Evolutionary conservation across 2,888 invertebrate genomes (phyloP).

Genomic region (Portevinia maculata): DNA sequence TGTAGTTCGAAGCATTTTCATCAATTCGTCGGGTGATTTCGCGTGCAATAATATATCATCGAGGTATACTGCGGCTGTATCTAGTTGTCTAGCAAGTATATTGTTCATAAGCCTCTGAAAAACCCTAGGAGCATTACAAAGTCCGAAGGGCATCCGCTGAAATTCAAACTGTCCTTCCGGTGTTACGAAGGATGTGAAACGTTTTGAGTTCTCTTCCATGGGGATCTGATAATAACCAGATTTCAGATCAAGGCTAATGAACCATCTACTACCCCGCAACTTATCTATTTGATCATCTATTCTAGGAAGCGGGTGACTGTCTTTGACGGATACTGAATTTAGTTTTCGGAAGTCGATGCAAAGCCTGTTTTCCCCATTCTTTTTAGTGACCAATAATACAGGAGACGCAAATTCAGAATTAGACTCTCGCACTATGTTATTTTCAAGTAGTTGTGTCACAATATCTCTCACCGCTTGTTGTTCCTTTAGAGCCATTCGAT

Average conservation of each 20-base stretch:
- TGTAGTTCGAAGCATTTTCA: conserved; percentile 7
- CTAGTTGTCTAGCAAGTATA: too few relatives aligned
- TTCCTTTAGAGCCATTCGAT: conserved; percentile 75
- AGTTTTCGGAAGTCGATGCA: too few relatives aligned
- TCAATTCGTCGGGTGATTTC: conserved; percentile 75
- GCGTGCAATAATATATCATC: too few relatives aligned
- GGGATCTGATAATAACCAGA: conserved; percentile 70
- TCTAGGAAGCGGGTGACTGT: too few relatives aligned
- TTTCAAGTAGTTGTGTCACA: too few relatives aligned
- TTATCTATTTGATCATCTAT: too few relatives aligned
- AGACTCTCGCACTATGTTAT: conserved; percentile 75
- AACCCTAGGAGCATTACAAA: too few relatives aligned
- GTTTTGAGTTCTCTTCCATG: conserved; percentile 76
- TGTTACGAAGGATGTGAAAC: too few relatives aligned
- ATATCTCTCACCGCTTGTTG: conserved; percentile 66
- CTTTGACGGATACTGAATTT: too few relatives aligned
- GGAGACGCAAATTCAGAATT: conserved; percentile 75
- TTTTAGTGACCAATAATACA: conserved; percentile 73
- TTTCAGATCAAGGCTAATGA: conserved; percentile 76
- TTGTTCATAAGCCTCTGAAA: too few relatives aligned
- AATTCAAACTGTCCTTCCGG: conserved; percentile 77
- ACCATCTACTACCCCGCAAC: conserved; percentile 74
- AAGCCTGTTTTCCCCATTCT: conserved; percentile 60
- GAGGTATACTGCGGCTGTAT: too few relatives aligned
- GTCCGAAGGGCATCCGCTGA: conserved; percentile 77